Base-by-base conservation (phyloP, 2,113 vertebrate species). In the Bufo gargarizans region DNA sequence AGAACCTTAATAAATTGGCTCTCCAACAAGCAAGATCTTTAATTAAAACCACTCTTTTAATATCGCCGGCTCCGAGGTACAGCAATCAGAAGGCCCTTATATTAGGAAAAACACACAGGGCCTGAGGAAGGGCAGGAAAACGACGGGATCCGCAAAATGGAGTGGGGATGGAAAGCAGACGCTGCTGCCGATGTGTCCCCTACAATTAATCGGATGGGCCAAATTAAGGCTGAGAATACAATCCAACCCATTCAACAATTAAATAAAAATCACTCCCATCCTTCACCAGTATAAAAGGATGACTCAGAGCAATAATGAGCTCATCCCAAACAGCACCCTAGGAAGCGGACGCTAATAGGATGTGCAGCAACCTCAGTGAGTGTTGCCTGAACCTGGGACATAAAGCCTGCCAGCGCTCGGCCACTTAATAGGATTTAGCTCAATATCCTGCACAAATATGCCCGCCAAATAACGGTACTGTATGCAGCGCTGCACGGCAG, bases 301-400 rank as follows among this genome's bases (percentile, higher is more conserved):
- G 92, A 92, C 89, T 90, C 91, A 91, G 86, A 80, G 87, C 80
- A 93, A 89, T 83, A 90, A 91, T 92, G 90, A 93, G 58, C 91
- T 92, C 90, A 91, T 91, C 87, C 91, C 87, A 59, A 90, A 86
- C 89, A 85, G 69, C 77, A 90, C 81, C 83, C 91, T 85, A 90
- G 89, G 84, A 92, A 91, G 91, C 89, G 87, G 89, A 89, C 91
- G 67, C 69, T 12, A 56, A 91, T 86, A 47, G 91, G 77, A 83
- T 83, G 80, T 55, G 67, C 67, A 63, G 91, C 90, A 49, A 86
- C 58, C 20, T 92, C 63, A 0, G 0, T 89, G 90, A 92, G 89
- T 77, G 63, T 91, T 91, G 91, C 90, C 47, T 43, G 43, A 77
- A 59, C 87, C 78, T 77, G 50, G 89, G 90, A 89, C 77, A 91